Conservation (phyloP, 2,888 invertebrate genomes). For the Leptothorax acervorum region DNA sequence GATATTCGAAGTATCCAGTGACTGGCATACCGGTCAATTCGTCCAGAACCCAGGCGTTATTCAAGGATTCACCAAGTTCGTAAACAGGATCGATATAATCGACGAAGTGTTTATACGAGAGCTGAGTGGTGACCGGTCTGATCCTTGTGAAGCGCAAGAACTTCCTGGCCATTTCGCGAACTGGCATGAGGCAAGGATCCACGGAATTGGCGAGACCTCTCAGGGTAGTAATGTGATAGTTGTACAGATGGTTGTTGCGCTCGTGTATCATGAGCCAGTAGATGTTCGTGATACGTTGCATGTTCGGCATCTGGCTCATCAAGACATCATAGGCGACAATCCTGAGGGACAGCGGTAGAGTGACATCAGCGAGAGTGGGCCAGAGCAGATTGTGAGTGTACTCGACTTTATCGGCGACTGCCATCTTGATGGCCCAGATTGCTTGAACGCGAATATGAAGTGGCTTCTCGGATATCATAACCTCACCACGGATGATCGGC, state of each 20-base stretch:
- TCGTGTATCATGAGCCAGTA: conserved; percentile 86
- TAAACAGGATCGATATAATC: conserved; percentile 85
- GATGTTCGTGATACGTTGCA: conserved; percentile 83
- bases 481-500: conserved; percentile 84
- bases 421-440: conserved; percentile 83
- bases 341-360: conserved; percentile 84
- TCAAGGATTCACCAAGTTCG: conserved; percentile 84
- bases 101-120: conserved; percentile 80
- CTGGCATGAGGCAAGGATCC: conserved; percentile 83
- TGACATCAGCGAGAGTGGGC: conserved; percentile 85
- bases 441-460: conserved; percentile 84
- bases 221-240: conserved; percentile 86
- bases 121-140: conserved; percentile 76
- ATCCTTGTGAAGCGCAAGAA: conserved; percentile 82
- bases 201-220: conserved; percentile 84
- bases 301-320: conserved; percentile 81
- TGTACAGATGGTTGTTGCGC: conserved; percentile 85
- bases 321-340: conserved; percentile 85
- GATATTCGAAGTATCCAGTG: conserved; percentile 76
- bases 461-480: conserved; percentile 73
- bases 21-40: conserved; percentile 81
- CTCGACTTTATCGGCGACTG: conserved; percentile 74
- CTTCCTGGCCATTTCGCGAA: conserved; percentile 81
- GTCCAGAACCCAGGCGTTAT: conserved; percentile 78
- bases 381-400: conserved; percentile 83